phyloP scores from a whole-genome alignment of 2,113 vertebrate species.

The Megaceryle maxima region DNA sequence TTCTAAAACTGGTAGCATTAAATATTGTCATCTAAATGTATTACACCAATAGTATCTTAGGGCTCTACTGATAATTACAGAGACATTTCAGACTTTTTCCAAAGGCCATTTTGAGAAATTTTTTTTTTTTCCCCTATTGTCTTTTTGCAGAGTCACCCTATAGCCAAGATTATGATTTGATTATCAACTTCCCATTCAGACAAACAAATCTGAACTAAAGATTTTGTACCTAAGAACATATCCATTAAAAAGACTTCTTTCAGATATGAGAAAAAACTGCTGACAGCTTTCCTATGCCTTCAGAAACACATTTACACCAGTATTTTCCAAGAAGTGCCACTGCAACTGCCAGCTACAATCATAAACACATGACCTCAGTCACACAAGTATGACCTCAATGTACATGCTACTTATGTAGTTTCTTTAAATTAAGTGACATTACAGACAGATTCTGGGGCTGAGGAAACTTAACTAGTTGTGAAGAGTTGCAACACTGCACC shows the following conservation, averaged over 20 bases:
- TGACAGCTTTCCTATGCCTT: neutral
- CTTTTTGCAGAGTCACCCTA: neutral
- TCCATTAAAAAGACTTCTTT: neutral
- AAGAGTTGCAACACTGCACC: neutral
- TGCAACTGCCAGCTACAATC: neutral
- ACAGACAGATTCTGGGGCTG: neutral
- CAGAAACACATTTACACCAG: neutral
- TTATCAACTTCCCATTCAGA: neutral
- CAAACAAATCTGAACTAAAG: neutral
- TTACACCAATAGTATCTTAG: neutral
- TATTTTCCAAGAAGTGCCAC: neutral
- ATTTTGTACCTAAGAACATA: neutral
- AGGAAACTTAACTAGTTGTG: conserved; percentile 4
- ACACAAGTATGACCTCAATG: conserved; percentile 19
- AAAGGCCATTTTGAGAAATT: neutral
- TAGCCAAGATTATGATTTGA: neutral
- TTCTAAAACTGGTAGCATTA: neutral
- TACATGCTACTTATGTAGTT: neutral
- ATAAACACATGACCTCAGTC: neutral
- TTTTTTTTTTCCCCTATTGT: neutral
- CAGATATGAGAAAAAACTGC: neutral
- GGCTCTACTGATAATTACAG: neutral
- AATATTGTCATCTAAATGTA: neutral
- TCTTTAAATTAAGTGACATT: conserved; percentile 16
- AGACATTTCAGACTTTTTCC: neutral